Conservation (phyloP, 2,113 vertebrate genomes). For the Oryctolagus cuniculus region DNA sequence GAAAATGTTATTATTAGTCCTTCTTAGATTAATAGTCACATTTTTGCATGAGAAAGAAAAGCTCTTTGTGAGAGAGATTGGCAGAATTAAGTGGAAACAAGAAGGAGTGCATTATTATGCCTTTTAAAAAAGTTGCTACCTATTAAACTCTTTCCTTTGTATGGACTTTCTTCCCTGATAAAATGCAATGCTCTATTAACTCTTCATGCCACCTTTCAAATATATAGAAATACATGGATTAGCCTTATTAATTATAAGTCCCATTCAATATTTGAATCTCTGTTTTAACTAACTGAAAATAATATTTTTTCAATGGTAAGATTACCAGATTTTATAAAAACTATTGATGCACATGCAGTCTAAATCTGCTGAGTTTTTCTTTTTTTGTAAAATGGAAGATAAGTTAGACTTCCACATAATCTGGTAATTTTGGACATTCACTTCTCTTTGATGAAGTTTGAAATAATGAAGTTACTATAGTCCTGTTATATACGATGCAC, state of each 20-base stretch:
- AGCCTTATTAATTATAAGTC: neutral
- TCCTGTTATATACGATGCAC: neutral
- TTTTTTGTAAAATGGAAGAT: conserved; percentile 1
- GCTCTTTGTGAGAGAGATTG: neutral
- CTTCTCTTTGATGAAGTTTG: neutral
- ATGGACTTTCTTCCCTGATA: conserved; percentile 25
- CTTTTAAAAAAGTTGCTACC: conserved; percentile 33
- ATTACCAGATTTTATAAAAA: neutral
- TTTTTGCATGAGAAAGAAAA: conserved; percentile 40
- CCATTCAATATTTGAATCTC: neutral
- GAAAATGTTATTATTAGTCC: conserved; percentile 28
- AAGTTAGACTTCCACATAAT: neutral
- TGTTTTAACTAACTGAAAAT: neutral
- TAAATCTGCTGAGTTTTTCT: neutral
- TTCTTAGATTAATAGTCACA: conserved; percentile 33
- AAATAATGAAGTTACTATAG: neutral
- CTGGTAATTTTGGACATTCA: neutral
- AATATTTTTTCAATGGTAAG: neutral
- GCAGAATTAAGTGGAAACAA: neutral
- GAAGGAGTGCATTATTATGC: neutral
- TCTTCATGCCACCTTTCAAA: neutral
- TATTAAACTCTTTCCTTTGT: conserved; percentile 29
- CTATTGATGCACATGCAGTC: neutral
- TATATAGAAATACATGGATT: neutral
- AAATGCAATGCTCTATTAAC: conserved; percentile 7